Percentiles rank a stretch among this genome's conserved stretches.
Conservation (phyloP, 2,113 vertebrate genomes). For the Spermophilus dauricus region DNA sequence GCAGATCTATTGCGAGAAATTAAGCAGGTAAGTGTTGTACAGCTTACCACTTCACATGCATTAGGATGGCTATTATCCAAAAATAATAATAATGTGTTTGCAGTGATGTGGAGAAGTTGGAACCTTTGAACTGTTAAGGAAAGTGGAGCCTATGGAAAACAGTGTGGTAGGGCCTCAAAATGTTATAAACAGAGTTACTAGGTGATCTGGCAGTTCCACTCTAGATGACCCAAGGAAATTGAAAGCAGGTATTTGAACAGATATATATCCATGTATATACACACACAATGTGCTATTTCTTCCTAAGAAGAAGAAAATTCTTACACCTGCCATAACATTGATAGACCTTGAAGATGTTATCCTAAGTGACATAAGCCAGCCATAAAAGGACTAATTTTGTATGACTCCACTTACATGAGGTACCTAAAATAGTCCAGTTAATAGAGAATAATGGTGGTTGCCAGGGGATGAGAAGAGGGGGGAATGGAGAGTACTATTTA, state of each 20-base stretch:
- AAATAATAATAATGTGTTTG: neutral
- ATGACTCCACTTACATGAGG: neutral
- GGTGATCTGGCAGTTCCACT: neutral
- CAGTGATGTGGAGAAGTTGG: neutral
- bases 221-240: neutral
- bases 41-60: neutral
- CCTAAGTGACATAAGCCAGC: neutral
- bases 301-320: slow-evolving; percentile 12
- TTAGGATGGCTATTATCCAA: neutral
- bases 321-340: neutral
- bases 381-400: neutral
- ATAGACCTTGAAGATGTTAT: neutral
- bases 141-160: neutral
- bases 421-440: neutral
- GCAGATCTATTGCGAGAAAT: slow-evolving; percentile 96
- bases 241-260: neutral
- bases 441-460: neutral
- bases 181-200: neutral
- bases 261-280: neutral
- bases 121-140: neutral
- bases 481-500: neutral
- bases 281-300: neutral
- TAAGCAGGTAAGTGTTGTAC: slow-evolving; percentile 92
- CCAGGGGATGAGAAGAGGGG: neutral
- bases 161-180: neutral